Percentiles rank a stretch among this genome's conserved stretches.
Conservation (phyloP, 1,140 invertebrate species). For the Hormaphis cornu region DNA sequence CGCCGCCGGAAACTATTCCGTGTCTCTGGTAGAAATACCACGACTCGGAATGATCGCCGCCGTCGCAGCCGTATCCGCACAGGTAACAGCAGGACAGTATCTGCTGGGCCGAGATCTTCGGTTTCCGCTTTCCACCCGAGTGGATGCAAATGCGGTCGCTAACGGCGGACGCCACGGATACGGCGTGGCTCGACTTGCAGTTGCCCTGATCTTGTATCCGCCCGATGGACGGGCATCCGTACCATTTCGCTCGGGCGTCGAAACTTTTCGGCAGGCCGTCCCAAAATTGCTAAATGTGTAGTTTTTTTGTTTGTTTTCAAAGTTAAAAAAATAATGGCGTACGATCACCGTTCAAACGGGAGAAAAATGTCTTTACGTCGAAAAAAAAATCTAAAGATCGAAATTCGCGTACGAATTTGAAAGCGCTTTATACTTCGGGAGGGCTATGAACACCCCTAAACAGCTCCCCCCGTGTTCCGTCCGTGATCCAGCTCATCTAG, state of each 20-base stretch:
- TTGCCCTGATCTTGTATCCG: slow-evolving; percentile 67
- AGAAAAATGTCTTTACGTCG: no score
- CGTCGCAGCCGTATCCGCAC: slow-evolving; percentile 58
- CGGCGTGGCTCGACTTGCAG: slow-evolving; percentile 53
- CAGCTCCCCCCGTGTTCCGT: no score
- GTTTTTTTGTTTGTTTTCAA: no score
- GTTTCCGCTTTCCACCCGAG: slow-evolving; percentile 47
- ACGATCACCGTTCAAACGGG: no score
- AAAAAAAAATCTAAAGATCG: no score
- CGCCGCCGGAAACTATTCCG: slow-evolving; percentile 54
- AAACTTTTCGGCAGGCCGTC: slow-evolving; percentile 58
- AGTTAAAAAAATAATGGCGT: no score
- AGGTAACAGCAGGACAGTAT: slow-evolving; percentile 45
- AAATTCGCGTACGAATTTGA: no score
- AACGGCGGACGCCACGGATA: slow-evolving; percentile 45
- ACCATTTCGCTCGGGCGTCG: slow-evolving; percentile 69
- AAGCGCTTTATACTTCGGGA: no score
- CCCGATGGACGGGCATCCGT: slow-evolving; percentile 66
- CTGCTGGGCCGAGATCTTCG: slow-evolving; percentile 51
- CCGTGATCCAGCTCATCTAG: no score
- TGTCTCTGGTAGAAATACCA: slow-evolving; percentile 51
- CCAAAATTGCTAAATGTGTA: no score
- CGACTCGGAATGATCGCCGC: slow-evolving; percentile 52
- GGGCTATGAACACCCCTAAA: no score
- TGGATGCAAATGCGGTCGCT: slow-evolving; percentile 60